Base-by-base conservation (phyloP, 1,140 invertebrate genomes). In the Tetramorium simillimum region DNA sequence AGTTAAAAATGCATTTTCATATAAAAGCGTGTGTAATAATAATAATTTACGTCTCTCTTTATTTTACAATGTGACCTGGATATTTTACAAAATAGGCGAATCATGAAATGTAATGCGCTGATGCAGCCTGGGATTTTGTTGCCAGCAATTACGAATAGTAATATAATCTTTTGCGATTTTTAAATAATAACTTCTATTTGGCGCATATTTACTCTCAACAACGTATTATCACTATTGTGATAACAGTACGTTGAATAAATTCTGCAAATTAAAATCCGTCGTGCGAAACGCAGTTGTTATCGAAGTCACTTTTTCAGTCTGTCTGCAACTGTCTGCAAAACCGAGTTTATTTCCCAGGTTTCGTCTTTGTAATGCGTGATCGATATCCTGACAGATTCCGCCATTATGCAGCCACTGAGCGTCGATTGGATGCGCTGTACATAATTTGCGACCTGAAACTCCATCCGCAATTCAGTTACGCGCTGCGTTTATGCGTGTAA, bases 391-490 rank as follows among this genome's bases (percentile, higher is more conserved):
- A 70, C 69, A 60, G 69, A 84, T 73, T 75, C 80, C 80, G 80
- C 80, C 80, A 84, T 84, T 75, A 84, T 75, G 69, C 69, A 60
- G 69, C 53, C 69, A 46, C 80, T 56, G 80, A 75, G 69, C 69
- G 69, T 84, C 80, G 69, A 84, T 60, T 84, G 80, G 80, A 84
- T 75, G 53, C 80, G 69, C 80, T 72, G 69, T 75, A 75, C 80
- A 84, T 84, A 84, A 84, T 84, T 84, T 60, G 80, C 80, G 80
- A 84, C 80, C 69, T 73, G 69, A 84, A 84, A 84, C 67, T 72
- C 53, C 80, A 56, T 49, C 53, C 69, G 37, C 80, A 75, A 84
- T 84, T 73, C 80, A 75, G 69, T 84, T 73, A 73, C 40, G 51
- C 80, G 40, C 14, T 49, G 40, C 69, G 69, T 46, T 73, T 73